Evolutionary conservation across 1,140 invertebrate genomes (phyloP).

Genomic region (Micrasema longulum): DNA sequence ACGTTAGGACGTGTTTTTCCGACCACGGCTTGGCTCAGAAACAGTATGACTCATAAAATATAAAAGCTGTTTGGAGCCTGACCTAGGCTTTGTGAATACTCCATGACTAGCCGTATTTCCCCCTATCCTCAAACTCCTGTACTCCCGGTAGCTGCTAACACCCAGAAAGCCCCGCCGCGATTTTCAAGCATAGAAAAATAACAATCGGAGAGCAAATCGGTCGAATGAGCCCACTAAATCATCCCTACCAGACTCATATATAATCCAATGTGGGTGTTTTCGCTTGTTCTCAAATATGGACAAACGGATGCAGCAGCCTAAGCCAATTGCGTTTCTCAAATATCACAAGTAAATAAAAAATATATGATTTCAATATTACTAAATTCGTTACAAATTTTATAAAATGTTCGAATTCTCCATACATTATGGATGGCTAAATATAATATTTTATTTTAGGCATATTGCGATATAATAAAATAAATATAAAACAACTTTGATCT

Average conservation of each 20-base stretch:
- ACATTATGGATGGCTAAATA: no score
- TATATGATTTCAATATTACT: no score
- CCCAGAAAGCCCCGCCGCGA: slow-evolving; percentile 2
- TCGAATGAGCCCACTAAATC: slow-evolving; percentile 52
- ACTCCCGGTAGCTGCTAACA: neutral
- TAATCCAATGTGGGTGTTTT: slow-evolving; percentile 41
- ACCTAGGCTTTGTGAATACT: slow-evolving; percentile 1
- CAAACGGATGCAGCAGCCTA: neutral
- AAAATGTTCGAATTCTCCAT: no score
- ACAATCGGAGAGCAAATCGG: slow-evolving; percentile 53
- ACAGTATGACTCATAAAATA: slow-evolving; percentile 13
- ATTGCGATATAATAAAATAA: no score
- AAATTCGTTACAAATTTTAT: no score
- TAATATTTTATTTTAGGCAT: no score
- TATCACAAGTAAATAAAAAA: no score
- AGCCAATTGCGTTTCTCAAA: neutral
- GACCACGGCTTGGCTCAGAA: neutral
- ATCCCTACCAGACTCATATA: slow-evolving; percentile 53
- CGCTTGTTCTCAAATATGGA: slow-evolving; percentile 17
- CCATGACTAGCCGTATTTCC: slow-evolving; percentile 8
- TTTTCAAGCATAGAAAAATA: slow-evolving; percentile 39
- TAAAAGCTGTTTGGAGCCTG: neutral
- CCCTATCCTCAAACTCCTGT: neutral
- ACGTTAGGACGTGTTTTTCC: no score
- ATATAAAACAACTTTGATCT: no score